A percentile compares a stretch with the other conserved stretches of the same genome.
These are phyloP conservation scores for Zootoca vivipara DNA, from an alignment of 2,113 vertebrate species.

Conservation along the genomic window DNA sequence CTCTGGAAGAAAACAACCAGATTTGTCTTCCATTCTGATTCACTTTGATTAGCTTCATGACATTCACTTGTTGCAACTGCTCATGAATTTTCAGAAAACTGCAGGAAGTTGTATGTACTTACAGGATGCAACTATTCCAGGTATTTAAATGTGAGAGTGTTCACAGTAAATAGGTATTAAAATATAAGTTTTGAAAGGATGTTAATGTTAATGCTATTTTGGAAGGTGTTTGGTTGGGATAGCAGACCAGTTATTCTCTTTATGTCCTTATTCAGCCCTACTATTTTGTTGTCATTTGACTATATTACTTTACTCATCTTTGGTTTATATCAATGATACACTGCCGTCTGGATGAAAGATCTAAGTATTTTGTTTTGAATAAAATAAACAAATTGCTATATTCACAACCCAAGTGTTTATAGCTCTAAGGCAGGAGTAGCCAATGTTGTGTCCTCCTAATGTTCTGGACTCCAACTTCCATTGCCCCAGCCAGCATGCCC, in stretches of 20 bases:
- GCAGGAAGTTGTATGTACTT: neutral
- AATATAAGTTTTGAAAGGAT: neutral
- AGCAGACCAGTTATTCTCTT: neutral
- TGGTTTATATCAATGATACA: neutral
- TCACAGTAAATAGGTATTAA: neutral
- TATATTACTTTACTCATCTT: neutral
- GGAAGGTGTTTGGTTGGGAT: neutral
- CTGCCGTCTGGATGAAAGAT: neutral
- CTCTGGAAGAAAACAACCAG: neutral
- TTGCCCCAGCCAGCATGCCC: too few relatives aligned
- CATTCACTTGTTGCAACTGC: neutral
- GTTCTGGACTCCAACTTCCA: too few relatives aligned
- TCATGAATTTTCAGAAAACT: neutral
- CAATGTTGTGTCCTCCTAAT: too few relatives aligned
- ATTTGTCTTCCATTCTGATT: neutral
- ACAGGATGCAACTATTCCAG: neutral
- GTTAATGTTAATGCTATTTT: neutral
- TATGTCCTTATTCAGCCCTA: neutral
- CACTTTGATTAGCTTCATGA: neutral
- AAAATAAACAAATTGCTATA: neutral
- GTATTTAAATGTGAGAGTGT: neutral
- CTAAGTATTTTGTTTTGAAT: neutral
- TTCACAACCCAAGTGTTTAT: neutral
- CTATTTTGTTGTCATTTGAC: neutral
- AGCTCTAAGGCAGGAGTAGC: neutral